Conservation (phyloP, 1,140 invertebrate genomes). For the Globodera rostochiensis region DNA sequence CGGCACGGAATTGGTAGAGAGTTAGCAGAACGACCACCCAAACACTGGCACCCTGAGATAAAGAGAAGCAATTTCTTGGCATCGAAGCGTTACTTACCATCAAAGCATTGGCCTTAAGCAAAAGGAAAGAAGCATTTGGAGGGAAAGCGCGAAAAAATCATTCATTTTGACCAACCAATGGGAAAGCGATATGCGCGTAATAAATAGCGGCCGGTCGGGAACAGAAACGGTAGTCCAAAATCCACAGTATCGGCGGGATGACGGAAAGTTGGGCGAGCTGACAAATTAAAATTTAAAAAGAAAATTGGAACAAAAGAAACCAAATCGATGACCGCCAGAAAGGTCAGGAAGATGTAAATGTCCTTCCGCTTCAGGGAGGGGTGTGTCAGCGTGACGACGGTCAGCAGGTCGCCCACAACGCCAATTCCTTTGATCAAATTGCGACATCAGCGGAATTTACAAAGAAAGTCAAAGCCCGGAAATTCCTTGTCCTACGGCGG, state of each 20-base stretch:
- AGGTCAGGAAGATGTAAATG: slow-evolving; percentile 63
- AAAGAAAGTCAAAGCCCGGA: not conserved
- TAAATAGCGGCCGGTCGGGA: slow-evolving; percentile 59
- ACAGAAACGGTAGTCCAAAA: slow-evolving; percentile 58
- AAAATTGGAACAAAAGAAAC: slow-evolving; percentile 29
- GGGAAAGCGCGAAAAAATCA: not conserved
- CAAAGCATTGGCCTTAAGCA: slow-evolving; percentile 63
- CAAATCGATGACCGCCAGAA: slow-evolving; percentile 64
- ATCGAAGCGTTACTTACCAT: slow-evolving; percentile 36
- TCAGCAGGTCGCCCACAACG: slow-evolving; percentile 53
- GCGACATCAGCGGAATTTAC: not conserved
- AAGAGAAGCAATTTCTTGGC: not conserved
- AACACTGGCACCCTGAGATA: slow-evolving; percentile 47
- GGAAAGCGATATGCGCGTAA: slow-evolving; percentile 65
- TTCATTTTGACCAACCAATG: slow-evolving; percentile 41
- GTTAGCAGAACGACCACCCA: slow-evolving; percentile 65
- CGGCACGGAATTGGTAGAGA: slow-evolving; percentile 64
- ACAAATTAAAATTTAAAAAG: slow-evolving; percentile 25
- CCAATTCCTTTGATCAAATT: slow-evolving; percentile 50
- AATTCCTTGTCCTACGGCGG: slow-evolving; percentile 14
- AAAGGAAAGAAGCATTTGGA: not conserved
- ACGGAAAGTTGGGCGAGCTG: slow-evolving; percentile 64
- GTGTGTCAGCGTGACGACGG: slow-evolving; percentile 53
- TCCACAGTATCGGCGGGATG: slow-evolving; percentile 64
- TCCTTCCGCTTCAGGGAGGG: slow-evolving; percentile 52